phyloP scores from a whole-genome alignment of 2,113 vertebrate species.

The Cyphotilapia sp. region DNA sequence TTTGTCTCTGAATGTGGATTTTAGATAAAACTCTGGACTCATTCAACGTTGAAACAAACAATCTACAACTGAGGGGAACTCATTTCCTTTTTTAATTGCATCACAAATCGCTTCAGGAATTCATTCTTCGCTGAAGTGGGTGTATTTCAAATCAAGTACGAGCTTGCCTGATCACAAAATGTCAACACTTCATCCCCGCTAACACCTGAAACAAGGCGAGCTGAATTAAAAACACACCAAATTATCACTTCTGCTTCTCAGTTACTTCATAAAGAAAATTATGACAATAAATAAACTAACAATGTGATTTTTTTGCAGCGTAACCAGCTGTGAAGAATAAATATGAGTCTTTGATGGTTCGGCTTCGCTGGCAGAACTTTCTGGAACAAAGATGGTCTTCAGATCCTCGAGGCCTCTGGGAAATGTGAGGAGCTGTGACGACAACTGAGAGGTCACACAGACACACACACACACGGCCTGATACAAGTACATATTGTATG shows the following conservation, averaged over 20 bases:
- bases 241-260: neutral
- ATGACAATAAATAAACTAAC: neutral
- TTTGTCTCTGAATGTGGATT: neutral
- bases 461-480: neutral
- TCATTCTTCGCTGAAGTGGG: neutral
- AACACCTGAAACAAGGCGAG: neutral
- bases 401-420: slow-evolving; percentile 6
- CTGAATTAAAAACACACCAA: neutral
- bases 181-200: neutral
- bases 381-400: slow-evolving; percentile 17
- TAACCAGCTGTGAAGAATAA: neutral
- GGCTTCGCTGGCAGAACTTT: neutral
- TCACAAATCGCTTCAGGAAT: slow-evolving; percentile 1
- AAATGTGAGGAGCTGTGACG: neutral
- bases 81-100: slow-evolving; percentile 18
- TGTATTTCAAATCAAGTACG: neutral
- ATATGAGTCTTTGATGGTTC: neutral
- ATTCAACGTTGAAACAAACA: neutral
- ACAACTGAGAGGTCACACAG: neutral
- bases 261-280: neutral
- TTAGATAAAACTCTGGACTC: neutral
- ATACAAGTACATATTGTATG: neutral
- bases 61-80: neutral
- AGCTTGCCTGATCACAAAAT: neutral
- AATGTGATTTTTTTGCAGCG: neutral